These are phyloP conservation scores for Drosophila macrospina DNA, from an alignment of 2,888 invertebrate species.

Conservation along the genomic window DNA sequence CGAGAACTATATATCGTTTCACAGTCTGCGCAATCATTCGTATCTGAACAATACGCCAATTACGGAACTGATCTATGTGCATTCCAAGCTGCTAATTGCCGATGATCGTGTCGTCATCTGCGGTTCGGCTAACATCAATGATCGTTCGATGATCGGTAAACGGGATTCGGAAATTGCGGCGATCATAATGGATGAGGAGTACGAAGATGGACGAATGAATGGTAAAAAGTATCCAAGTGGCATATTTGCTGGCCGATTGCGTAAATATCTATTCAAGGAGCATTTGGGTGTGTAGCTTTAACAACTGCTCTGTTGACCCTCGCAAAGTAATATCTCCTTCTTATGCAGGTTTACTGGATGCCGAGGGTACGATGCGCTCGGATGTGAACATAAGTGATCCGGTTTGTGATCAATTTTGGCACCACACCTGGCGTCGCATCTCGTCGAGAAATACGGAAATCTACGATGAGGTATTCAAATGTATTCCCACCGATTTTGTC, in stretches of 20 bases:
- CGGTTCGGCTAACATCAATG: slow-evolving; percentile 99
- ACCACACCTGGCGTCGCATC: slow-evolving; percentile 92
- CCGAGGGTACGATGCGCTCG: slow-evolving; percentile 83
- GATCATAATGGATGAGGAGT: slow-evolving; percentile 93
- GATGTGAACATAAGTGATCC: slow-evolving; percentile 91
- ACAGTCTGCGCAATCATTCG: slow-evolving; percentile 94
- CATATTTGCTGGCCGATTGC: slow-evolving; percentile 92
- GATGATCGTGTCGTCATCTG: slow-evolving; percentile 97
- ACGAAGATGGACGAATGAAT: slow-evolving; percentile 93
- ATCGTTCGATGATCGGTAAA: slow-evolving; percentile 96
- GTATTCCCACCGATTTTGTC: slow-evolving; percentile 94
- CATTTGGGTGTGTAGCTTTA: slow-evolving; percentile 89
- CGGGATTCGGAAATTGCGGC: slow-evolving; percentile 98
- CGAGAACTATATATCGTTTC: slow-evolving; percentile 94
- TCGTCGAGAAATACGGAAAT: slow-evolving; percentile 94
- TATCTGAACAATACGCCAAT: slow-evolving; percentile 92
- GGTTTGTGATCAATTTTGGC: slow-evolving; percentile 92
- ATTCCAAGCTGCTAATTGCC: slow-evolving; percentile 97
- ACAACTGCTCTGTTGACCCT: neutral
- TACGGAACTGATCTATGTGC: slow-evolving; percentile 98
- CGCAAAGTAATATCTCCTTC: neutral
- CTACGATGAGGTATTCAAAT: slow-evolving; percentile 96
- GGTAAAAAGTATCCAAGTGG: slow-evolving; percentile 93
- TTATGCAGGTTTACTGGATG: slow-evolving; percentile 85
- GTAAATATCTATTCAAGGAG: slow-evolving; percentile 95